A percentile compares a stretch with the other conserved stretches of the same genome.
Conservation (phyloP, 2,888 invertebrate genomes). For the Iphiclides podalirius region DNA sequence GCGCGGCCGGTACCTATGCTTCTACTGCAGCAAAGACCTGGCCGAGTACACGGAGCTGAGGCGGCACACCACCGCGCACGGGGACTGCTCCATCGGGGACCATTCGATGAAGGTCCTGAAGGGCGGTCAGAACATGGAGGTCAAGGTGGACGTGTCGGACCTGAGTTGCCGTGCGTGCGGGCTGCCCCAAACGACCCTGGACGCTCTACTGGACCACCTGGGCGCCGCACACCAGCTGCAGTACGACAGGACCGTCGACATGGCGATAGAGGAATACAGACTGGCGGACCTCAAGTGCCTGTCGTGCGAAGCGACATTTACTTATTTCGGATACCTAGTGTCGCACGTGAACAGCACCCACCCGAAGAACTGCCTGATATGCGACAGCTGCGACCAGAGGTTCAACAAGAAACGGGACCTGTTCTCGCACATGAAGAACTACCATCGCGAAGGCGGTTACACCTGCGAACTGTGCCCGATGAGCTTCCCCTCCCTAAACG, state of each 20-base stretch:
- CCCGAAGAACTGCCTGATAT: slow-evolving; percentile 67
- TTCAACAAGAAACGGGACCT: slow-evolving; percentile 67
- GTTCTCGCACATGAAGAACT: slow-evolving; percentile 70
- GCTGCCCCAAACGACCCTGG: slow-evolving; percentile 42
- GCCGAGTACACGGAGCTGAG: slow-evolving; percentile 54
- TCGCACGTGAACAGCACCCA: slow-evolving; percentile 66
- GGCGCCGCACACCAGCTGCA: slow-evolving; percentile 52
- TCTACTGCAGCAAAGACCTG: slow-evolving; percentile 67
- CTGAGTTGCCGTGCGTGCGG: slow-evolving; percentile 59
- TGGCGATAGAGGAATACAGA: slow-evolving; percentile 66
- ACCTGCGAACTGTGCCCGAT: slow-evolving; percentile 61
- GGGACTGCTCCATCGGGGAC: slow-evolving; percentile 58
- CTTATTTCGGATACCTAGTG: slow-evolving; percentile 66
- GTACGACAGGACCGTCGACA: slow-evolving; percentile 60
- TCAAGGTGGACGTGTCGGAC: slow-evolving; percentile 66
- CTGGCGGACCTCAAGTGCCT: slow-evolving; percentile 57
- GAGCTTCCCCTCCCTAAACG: slow-evolving; percentile 60
- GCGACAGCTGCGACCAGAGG: slow-evolving; percentile 66
- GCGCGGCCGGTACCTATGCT: slow-evolving; percentile 71
- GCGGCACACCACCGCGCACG: slow-evolving; percentile 63
- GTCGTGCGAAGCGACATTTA: slow-evolving; percentile 56
- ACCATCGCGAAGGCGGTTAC: slow-evolving; percentile 69
- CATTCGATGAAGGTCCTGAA: slow-evolving; percentile 66
- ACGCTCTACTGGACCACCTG: slow-evolving; percentile 55
- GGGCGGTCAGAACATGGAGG: slow-evolving; percentile 71